Conservation (phyloP, 1,140 invertebrate species). For the Conus ventricosus region DNA sequence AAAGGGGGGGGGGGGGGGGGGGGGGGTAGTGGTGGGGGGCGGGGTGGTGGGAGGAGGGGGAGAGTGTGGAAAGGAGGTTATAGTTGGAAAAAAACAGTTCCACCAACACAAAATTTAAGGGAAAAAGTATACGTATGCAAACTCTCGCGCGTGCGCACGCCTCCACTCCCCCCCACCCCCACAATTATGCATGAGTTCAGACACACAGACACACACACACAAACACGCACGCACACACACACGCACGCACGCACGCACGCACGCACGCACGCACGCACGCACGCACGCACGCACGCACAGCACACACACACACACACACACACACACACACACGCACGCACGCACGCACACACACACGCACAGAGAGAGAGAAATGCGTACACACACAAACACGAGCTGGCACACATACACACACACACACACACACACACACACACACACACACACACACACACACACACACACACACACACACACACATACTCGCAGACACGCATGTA, state of each 20-base stretch:
- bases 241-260: background rate
- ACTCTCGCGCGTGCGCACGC: background rate
- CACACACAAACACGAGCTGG: too few relatives aligned
- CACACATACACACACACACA: slow-evolving; percentile 2
- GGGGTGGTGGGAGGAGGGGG: too few relatives aligned
- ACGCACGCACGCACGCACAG: background rate
- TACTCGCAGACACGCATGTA: background rate
- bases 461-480: background rate
- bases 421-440: background rate
- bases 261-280: background rate
- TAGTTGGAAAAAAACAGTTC: too few relatives aligned
- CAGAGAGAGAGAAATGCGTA: too few relatives aligned
- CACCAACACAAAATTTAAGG: too few relatives aligned
- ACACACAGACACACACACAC: background rate
- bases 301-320: slow-evolving; percentile 8
- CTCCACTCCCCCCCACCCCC: too few relatives aligned
- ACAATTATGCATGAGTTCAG: background rate
- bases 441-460: too few relatives aligned
- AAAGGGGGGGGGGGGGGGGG: too few relatives aligned
- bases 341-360: too few relatives aligned
- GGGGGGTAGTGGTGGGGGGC: too few relatives aligned
- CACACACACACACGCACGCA: background rate
- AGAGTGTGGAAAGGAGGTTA: too few relatives aligned
- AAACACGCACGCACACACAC: background rate
- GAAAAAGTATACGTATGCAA: background rate